Percentiles rank a stretch among this genome's conserved stretches.
Evolutionary conservation across 2,797 vertebrate species (phyloP).

Genomic region (Dipus sagitta): DNA sequence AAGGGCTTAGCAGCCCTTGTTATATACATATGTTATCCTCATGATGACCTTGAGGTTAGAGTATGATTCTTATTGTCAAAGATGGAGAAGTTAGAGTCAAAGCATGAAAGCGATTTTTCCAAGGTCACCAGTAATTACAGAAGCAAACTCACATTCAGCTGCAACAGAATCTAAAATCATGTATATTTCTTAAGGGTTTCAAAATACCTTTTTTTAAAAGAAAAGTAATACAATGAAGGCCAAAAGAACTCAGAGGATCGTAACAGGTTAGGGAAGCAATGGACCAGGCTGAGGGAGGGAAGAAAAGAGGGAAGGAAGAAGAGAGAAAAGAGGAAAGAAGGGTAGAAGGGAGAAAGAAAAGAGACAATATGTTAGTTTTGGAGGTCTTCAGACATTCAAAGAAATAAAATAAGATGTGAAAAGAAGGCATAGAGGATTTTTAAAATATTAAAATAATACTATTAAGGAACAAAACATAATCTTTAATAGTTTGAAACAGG

Average conservation of each 20-base stretch:
- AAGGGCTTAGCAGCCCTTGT: neutral
- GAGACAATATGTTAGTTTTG: neutral
- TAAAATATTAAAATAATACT: neutral
- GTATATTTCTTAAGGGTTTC: neutral
- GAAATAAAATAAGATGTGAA: neutral
- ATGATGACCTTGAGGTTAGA: neutral
- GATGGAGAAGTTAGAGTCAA: constrained; percentile 9
- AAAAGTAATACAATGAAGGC: neutral
- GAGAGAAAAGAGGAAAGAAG: neutral
- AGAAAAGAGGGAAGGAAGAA: too few species aligned
- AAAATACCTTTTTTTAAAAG: constrained; percentile 30
- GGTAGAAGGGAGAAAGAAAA: neutral
- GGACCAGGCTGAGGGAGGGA: neutral
- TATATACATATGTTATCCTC: neutral
- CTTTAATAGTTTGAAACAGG: neutral
- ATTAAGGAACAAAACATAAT: neutral
- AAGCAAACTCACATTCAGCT: constrained; percentile 23
- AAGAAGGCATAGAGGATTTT: neutral
- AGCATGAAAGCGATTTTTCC: neutral
- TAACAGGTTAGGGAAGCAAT: neutral
- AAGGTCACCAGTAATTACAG: neutral
- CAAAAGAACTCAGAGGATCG: neutral
- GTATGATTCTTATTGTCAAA: neutral
- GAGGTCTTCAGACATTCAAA: neutral
- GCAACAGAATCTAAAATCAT: neutral